Evolutionary conservation across 2,797 vertebrate species (phyloP).

Genomic region (Acomys russatus): DNA sequence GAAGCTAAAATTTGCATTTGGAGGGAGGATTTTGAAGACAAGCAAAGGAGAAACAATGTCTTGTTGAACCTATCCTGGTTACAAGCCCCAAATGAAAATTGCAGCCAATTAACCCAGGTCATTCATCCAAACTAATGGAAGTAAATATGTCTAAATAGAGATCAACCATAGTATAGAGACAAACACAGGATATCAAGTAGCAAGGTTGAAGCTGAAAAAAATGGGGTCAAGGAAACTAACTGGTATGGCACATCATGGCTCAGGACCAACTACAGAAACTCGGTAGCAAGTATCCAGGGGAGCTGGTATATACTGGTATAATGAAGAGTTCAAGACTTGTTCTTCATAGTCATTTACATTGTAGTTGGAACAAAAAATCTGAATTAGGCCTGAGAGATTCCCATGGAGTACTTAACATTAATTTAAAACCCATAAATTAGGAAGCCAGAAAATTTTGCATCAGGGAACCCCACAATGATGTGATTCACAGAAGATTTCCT

Average conservation of each 20-base stretch:
- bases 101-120: constrained; percentile 15
- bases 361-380: not conserved
- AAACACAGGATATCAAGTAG: constrained; percentile 5
- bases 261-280: not conserved
- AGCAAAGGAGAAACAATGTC: not conserved
- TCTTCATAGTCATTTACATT: not conserved
- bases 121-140: not conserved
- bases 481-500: not conserved
- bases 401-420: not conserved
- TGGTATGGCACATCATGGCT: not conserved
- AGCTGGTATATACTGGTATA: not conserved
- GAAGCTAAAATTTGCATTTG: constrained; percentile 3
- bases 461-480: not conserved
- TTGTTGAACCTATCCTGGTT: not conserved
- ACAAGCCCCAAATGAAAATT: not conserved
- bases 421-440: constrained; percentile 20
- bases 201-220: not conserved
- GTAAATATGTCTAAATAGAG: constrained; percentile 5
- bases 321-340: not conserved
- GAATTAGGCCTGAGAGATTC: not conserved
- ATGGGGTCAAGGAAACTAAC: not conserved
- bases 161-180: not conserved
- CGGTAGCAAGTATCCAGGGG: not conserved
- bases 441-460: not conserved
- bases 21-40: constrained; percentile 30